Evolutionary conservation across 2,113 vertebrate species (phyloP).

Genomic region (Oryzias melastigma): DNA sequence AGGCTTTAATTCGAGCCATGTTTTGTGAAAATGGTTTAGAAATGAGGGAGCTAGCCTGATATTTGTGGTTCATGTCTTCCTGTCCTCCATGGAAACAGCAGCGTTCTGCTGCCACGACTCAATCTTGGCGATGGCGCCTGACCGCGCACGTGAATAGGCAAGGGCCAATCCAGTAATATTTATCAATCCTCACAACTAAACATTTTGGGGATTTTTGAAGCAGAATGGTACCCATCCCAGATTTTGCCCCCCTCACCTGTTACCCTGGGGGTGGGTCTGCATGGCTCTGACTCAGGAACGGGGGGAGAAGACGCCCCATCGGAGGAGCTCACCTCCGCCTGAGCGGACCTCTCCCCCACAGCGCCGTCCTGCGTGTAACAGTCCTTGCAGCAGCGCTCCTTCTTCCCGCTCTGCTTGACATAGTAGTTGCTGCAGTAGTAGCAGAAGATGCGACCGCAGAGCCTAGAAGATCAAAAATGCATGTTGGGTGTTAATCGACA

Average conservation of each 20-base stretch:
- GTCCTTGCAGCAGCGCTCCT: conserved; percentile 90
- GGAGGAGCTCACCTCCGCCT: conserved; percentile 62
- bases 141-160: no score
- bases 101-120: no score
- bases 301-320: conserved; percentile 46
- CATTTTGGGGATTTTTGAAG: no score
- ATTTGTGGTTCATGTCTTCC: no score
- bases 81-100: no score
- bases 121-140: no score
- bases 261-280: conserved; percentile 67
- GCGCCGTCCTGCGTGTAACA: conserved; percentile 84
- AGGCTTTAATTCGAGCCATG: no score
- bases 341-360: conserved; percentile 74
- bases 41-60: no score
- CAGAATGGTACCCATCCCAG: background rate
- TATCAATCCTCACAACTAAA: no score
- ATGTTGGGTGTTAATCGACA: background rate
- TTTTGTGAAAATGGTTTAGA: no score
- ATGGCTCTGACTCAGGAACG: conserved; percentile 53
- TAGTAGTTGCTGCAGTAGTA: conserved; percentile 97
- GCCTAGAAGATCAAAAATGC: conserved; percentile 63
- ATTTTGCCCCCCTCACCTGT: conserved; percentile 71
- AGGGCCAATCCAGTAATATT: no score
- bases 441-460: conserved; percentile 91
- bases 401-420: conserved; percentile 82